phyloP scores from a whole-genome alignment of 1,140 invertebrate genomes.

The Frieseomelitta varia region DNA sequence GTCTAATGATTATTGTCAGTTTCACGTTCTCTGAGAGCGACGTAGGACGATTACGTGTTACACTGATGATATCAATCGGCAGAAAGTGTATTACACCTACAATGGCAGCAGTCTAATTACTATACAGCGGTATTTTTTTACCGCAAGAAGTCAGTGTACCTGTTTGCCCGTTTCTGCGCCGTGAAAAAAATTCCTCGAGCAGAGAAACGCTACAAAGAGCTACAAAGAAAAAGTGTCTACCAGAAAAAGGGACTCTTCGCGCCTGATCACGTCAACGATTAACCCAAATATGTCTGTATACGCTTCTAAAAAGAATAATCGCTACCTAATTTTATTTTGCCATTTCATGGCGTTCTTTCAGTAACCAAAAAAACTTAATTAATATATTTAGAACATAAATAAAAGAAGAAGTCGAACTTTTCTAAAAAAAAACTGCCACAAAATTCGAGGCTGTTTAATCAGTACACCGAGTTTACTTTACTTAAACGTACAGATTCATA shows the following conservation, averaged over 20 bases:
- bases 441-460: background rate
- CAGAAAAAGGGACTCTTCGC: background rate
- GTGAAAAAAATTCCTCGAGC: background rate
- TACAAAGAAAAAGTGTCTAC: background rate
- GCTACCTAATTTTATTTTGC: background rate
- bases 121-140: background rate
- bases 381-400: background rate
- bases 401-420: background rate
- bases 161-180: background rate
- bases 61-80: background rate
- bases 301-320: background rate
- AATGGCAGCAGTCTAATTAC: background rate
- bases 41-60: background rate
- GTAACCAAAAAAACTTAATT: background rate
- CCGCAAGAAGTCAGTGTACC: background rate
- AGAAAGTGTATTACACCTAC: background rate
- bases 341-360: too few species aligned
- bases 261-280: background rate
- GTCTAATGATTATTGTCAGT: slow-evolving; percentile 9
- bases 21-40: background rate
- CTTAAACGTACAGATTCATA: too few species aligned
- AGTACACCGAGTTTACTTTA: too few species aligned
- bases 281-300: background rate
- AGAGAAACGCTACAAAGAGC: background rate
- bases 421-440: background rate